A percentile compares a stretch with the other conserved stretches of the same genome.
Evolutionary conservation across 37 sponge, comb jelly and placozoan species (phyloP).

Genomic region (Bolinopsis microptera): DNA sequence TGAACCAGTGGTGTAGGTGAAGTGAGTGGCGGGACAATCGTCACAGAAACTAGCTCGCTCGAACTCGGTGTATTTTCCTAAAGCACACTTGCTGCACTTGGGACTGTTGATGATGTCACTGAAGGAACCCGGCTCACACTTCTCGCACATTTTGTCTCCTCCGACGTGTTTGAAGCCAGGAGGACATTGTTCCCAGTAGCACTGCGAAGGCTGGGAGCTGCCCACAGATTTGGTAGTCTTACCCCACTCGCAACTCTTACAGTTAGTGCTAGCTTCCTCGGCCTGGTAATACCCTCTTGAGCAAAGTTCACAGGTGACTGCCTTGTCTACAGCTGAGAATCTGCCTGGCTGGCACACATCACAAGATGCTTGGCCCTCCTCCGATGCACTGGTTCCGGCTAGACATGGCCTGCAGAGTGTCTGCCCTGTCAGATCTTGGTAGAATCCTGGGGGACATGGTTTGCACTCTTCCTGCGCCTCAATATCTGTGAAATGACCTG

Average conservation of each 20-base stretch:
- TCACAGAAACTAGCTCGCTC: slow-evolving; percentile 19
- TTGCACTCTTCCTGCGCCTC: slow-evolving; percentile 19
- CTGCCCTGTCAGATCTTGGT: not conserved
- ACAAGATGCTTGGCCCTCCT: not conserved
- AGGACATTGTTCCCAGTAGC: slow-evolving; percentile 39
- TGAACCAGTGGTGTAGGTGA: slow-evolving; percentile 5
- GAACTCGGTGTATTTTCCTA: slow-evolving; percentile 22
- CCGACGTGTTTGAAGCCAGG: slow-evolving; percentile 2
- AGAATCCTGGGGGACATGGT: slow-evolving; percentile 15
- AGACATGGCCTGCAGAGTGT: not conserved
- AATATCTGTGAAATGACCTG: not conserved
- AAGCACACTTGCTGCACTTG: not conserved
- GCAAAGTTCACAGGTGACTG: not conserved
- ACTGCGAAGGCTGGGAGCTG: not conserved
- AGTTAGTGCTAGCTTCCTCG: not conserved
- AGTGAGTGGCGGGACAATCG: slow-evolving; percentile 4
- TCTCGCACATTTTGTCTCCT: slow-evolving; percentile 12
- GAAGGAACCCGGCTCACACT: not conserved
- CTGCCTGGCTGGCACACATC: slow-evolving; percentile 1
- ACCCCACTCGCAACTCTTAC: slow-evolving; percentile 27
- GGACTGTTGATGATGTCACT: slow-evolving; percentile 33
- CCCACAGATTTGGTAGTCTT: not conserved
- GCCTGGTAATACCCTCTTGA: slow-evolving; percentile 4
- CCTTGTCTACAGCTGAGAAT: slow-evolving; percentile 7
- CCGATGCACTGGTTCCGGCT: not conserved